Percentiles rank a stretch among this genome's conserved stretches.
These are phyloP conservation scores for Macaria notata DNA, from an alignment of 2,888 invertebrate species.

Conservation along the genomic window DNA sequence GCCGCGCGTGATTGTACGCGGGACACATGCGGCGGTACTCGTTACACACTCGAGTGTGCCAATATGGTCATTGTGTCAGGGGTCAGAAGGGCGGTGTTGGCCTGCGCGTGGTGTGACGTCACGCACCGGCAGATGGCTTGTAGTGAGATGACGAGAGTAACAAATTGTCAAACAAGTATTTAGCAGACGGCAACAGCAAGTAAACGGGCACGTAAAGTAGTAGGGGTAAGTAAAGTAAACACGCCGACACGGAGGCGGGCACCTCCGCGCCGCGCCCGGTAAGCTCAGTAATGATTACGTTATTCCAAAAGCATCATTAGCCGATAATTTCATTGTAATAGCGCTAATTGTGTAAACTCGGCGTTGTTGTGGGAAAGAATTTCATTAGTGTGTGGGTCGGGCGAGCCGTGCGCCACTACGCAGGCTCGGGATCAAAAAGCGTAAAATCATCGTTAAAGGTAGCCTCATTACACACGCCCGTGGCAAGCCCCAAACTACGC, in stretches of 20 bases:
- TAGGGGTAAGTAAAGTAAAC: too few species aligned
- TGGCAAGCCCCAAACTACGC: slow-evolving; percentile 27
- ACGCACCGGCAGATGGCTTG: too few species aligned
- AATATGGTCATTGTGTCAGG: too few species aligned
- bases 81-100: too few species aligned
- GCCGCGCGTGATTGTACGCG: too few species aligned
- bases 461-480: slow-evolving; percentile 24
- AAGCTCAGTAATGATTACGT: slow-evolving; percentile 9
- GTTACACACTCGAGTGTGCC: too few species aligned
- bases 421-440: slow-evolving; percentile 23
- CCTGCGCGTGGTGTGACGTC: too few species aligned
- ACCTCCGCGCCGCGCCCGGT: background rate
- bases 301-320: slow-evolving; percentile 13
- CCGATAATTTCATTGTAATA: slow-evolving; percentile 23
- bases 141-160: too few species aligned
- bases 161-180: too few species aligned
- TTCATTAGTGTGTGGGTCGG: slow-evolving; percentile 27
- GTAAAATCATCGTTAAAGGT: slow-evolving; percentile 29
- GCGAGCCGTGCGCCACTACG: background rate
- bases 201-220: too few species aligned
- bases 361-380: slow-evolving; percentile 29
- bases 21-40: too few species aligned
- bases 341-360: slow-evolving; percentile 20
- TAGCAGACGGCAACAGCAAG: too few species aligned
- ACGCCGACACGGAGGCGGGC: background rate